Evolutionary conservation across 2,888 invertebrate genomes (phyloP).

Genomic region (Charanyca ferruginea): DNA sequence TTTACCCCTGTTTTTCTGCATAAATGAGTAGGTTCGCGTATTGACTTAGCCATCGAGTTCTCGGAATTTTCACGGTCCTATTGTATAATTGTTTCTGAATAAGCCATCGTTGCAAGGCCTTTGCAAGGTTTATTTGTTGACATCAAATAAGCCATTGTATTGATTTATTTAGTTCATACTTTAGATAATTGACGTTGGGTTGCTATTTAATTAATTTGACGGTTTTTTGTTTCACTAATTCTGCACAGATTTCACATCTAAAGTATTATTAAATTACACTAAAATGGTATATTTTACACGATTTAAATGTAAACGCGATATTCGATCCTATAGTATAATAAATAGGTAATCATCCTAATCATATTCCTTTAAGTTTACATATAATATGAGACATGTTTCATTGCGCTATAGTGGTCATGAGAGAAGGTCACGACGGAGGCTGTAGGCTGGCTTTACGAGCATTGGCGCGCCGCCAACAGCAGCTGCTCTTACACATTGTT

Average conservation of each 20-base stretch:
- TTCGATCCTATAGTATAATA: background rate
- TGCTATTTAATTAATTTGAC: background rate
- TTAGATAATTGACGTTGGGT: background rate
- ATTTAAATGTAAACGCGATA: background rate
- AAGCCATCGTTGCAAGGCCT: conserved; percentile 24
- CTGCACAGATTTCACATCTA: background rate
- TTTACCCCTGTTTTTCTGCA: conserved; percentile 24
- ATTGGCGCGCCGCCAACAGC: conserved; percentile 76
- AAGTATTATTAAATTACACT: no score
- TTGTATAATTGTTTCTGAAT: conserved; percentile 40
- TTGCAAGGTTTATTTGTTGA: conserved; percentile 21
- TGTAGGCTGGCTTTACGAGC: conserved; percentile 59
- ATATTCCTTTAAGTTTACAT: background rate
- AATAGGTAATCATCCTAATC: no score
- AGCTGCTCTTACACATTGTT: conserved; percentile 71
- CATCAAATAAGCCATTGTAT: background rate
- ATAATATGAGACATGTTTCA: conserved; percentile 31
- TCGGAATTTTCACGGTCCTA: conserved; percentile 29
- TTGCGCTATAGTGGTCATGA: conserved; percentile 22
- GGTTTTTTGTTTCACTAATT: background rate
- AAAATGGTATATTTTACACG: no score
- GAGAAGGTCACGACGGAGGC: conserved; percentile 57
- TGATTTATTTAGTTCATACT: conserved; percentile 14
- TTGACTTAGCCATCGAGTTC: conserved; percentile 42
- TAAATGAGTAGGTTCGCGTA: conserved; percentile 15